These are phyloP conservation scores for Leiothrix lutea DNA, from an alignment of 2,113 vertebrate species.

Conservation along the genomic window DNA sequence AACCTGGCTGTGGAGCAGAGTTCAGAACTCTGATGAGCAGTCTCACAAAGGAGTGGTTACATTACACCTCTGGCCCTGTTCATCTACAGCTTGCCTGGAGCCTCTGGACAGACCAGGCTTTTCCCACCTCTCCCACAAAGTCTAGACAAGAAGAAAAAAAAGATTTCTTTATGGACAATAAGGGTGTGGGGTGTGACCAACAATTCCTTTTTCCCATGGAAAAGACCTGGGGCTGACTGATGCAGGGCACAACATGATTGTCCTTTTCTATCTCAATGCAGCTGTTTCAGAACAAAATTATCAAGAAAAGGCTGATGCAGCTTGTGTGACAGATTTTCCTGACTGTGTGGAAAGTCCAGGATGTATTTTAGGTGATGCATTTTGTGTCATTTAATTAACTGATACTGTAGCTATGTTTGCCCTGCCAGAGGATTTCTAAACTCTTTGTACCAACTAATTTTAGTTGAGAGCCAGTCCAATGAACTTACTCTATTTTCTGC, in stretches of 20 bases:
- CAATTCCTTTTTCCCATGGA: background rate
- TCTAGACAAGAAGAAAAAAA: background rate
- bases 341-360: background rate
- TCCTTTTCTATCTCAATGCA: background rate
- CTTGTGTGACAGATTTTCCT: background rate
- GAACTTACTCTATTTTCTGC: background rate
- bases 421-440: background rate
- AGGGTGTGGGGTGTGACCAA: background rate
- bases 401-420: background rate
- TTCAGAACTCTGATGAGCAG: background rate
- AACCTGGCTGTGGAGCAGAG: background rate
- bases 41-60: background rate
- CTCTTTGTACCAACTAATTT: background rate
- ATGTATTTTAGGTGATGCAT: background rate
- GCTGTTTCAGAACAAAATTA: background rate
- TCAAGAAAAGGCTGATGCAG: background rate
- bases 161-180: background rate
- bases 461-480: background rate
- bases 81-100: background rate
- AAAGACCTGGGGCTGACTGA: background rate
- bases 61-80: rapidly evolving
- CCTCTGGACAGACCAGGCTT: background rate
- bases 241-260: background rate
- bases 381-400: conserved; percentile 1
- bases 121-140: background rate